These are phyloP conservation scores for Chelon labrosus DNA, from an alignment of 2,797 vertebrate genomes.

Conservation along the genomic window DNA sequence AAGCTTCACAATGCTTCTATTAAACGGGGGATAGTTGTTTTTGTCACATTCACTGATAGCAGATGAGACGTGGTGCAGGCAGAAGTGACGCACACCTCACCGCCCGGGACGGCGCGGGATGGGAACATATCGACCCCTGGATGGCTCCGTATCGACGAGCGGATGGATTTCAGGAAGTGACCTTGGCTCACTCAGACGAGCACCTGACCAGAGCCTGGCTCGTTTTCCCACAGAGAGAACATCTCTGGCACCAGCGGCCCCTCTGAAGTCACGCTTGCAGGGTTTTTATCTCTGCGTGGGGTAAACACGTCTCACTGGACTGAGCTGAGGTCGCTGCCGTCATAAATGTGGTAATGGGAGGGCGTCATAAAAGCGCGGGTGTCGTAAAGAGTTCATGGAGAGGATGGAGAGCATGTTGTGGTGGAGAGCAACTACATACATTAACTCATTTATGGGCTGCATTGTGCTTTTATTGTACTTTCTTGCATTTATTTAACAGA, in stretches of 20 bases:
- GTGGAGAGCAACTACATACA: no score
- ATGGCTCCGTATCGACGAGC: conserved; percentile 70
- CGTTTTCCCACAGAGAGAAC: conserved; percentile 68
- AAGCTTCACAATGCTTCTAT: background rate
- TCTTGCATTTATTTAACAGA: no score
- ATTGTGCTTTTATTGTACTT: no score
- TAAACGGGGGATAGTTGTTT: conserved; percentile 12
- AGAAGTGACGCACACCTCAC: conserved; percentile 4
- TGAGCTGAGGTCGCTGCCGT: conserved; percentile 26
- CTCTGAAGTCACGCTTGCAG: conserved; percentile 39
- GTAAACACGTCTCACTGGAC: conserved; percentile 31
- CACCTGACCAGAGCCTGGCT: conserved; percentile 64
- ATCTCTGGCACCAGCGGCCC: conserved; percentile 65
- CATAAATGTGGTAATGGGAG: background rate
- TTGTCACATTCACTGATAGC: conserved; percentile 2
- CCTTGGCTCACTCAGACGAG: conserved; percentile 74
- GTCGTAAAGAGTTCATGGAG: conserved; percentile 9
- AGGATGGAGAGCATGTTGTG: background rate
- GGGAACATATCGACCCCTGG: conserved; percentile 77
- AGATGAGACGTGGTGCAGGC: background rate
- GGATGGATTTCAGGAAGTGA: conserved; percentile 84
- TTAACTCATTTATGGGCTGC: no score
- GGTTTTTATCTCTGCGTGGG: conserved; percentile 21
- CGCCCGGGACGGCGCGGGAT: conserved; percentile 41
- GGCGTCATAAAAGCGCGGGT: background rate